phyloP scores from a whole-genome alignment of 2,888 invertebrate species.

The Epistrophella euchroma region DNA sequence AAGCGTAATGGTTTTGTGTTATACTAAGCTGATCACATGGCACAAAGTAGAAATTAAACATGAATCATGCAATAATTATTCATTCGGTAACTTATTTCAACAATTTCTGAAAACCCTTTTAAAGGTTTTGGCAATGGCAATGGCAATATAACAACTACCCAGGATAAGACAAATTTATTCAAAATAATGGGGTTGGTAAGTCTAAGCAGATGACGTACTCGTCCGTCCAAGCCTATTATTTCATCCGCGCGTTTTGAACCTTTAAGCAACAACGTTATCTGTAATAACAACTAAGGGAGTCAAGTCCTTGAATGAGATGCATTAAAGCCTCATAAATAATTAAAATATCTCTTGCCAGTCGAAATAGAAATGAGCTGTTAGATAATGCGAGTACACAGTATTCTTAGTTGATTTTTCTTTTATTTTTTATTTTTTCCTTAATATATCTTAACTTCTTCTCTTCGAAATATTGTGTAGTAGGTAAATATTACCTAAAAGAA shows the following conservation, averaged over 20 bases:
- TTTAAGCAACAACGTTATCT: conserved; percentile 68
- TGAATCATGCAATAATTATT: conserved; percentile 76
- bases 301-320: conserved; percentile 75
- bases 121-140: conserved; percentile 50
- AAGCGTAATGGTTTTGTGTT: conserved; percentile 73
- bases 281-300: conserved; percentile 67
- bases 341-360: conserved; percentile 64
- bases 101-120: conserved; percentile 68
- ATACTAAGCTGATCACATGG: conserved; percentile 75
- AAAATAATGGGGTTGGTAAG: conserved; percentile 65
- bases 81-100: conserved; percentile 74
- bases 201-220: conserved; percentile 70
- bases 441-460: conserved; percentile 48
- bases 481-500: conserved; percentile 36
- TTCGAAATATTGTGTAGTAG: conserved; percentile 25
- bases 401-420: conserved; percentile 39
- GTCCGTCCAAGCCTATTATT: conserved; percentile 71
- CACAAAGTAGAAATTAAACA: conserved; percentile 73
- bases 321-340: conserved; percentile 74
- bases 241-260: conserved; percentile 72
- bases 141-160: conserved; percentile 38
- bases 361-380: conserved; percentile 63
- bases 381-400: conserved; percentile 41
- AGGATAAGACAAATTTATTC: conserved; percentile 71
- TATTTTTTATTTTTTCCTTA: conserved; percentile 27